Percentiles rank a stretch among this genome's conserved stretches.
phyloP scores from a whole-genome alignment of 2,113 vertebrate species.

The Peucedramus taeniatus region DNA sequence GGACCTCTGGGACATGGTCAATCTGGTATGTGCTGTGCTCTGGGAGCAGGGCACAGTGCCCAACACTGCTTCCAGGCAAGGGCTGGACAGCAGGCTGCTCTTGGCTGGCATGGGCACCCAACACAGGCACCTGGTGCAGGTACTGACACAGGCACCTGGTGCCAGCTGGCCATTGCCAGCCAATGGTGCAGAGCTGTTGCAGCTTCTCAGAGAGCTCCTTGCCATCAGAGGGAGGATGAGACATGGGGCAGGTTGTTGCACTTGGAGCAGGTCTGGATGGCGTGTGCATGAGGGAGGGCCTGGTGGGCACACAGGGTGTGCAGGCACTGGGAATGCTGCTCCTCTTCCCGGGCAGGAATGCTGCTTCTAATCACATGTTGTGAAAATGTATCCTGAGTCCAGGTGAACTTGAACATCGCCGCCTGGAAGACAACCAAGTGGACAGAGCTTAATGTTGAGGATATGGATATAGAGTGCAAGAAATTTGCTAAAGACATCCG shows the following conservation, averaged over 20 bases:
- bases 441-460: slow-evolving; percentile 72
- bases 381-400: background rate
- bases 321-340: fast-evolving
- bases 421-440: slow-evolving; percentile 75
- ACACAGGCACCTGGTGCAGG: background rate
- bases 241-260: background rate
- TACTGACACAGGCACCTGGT: background rate
- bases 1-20: slow-evolving; percentile 76
- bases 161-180: background rate
- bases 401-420: slow-evolving; percentile 69
- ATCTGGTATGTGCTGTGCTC: slow-evolving; percentile 25
- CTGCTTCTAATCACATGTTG: fast-evolving
- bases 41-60: background rate
- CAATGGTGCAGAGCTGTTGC: background rate
- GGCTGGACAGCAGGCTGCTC: background rate
- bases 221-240: background rate
- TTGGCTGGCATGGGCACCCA: background rate
- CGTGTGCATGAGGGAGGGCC: no score
- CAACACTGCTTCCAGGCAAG: fast-evolving
- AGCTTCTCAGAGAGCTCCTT: background rate
- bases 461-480: slow-evolving; percentile 75
- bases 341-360: fast-evolving
- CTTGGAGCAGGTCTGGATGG: background rate
- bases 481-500: slow-evolving; percentile 74
- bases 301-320: fast-evolving